These are phyloP conservation scores for Lithobates pipiens DNA, from an alignment of 2,797 vertebrate species.

Conservation along the genomic window DNA sequence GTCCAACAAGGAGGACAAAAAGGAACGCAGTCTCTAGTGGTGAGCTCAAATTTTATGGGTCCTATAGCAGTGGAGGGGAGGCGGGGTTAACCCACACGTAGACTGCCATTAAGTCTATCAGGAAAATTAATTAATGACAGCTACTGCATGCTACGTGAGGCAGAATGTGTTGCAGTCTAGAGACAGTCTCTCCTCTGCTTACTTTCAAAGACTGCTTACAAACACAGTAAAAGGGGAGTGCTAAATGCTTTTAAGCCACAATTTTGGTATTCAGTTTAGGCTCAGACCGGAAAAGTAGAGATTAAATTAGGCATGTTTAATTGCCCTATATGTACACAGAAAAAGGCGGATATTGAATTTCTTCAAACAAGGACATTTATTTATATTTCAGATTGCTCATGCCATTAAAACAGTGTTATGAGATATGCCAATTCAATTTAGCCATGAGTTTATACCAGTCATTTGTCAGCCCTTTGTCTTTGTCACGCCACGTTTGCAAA, in stretches of 20 bases:
- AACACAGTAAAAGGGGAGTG: constrained; percentile 17
- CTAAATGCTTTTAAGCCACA: constrained; percentile 58
- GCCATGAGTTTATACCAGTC: constrained; percentile 61
- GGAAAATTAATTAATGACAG: constrained; percentile 2
- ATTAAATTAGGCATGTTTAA: constrained; percentile 64
- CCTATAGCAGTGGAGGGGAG: too few species aligned
- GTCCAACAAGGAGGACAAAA: too few species aligned
- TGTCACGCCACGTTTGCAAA: constrained; percentile 60
- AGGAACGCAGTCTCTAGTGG: too few species aligned
- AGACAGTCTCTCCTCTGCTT: constrained; percentile 26
- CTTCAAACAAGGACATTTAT: constrained; percentile 63
- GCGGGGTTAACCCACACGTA: too few species aligned
- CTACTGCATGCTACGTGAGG: constrained; percentile 20
- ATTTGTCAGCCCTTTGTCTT: constrained; percentile 63
- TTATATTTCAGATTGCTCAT: constrained; percentile 63
- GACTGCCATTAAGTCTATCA: too few species aligned
- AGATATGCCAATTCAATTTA: constrained; percentile 63
- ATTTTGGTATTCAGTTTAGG: constrained; percentile 54
- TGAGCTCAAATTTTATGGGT: too few species aligned
- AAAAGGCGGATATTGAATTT: constrained; percentile 60
- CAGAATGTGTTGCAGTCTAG: constrained; percentile 15
- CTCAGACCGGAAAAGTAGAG: constrained; percentile 56
- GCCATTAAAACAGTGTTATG: constrained; percentile 63
- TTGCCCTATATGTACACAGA: constrained; percentile 61
- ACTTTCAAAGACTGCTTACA: constrained; percentile 20